A percentile compares a stretch with the other conserved stretches of the same genome.
These are phyloP conservation scores for Xanthostigma xanthostigma DNA, from an alignment of 2,888 invertebrate genomes.

Conservation along the genomic window DNA sequence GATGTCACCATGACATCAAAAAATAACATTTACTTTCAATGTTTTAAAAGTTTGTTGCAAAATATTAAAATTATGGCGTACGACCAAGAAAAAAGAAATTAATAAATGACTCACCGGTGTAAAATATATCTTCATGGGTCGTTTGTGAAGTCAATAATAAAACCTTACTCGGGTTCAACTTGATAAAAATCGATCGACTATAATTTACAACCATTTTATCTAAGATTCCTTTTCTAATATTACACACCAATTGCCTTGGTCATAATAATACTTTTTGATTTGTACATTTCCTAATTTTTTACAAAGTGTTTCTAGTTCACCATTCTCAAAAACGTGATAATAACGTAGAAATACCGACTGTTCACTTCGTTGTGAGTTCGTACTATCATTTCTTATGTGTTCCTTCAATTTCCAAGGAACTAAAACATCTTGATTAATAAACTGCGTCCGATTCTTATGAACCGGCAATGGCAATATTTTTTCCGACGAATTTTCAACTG, in stretches of 20 bases:
- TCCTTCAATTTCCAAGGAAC: conserved; percentile 85
- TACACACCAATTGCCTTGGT: conserved; percentile 94
- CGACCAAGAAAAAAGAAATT: too few species aligned
- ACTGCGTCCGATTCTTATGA: conserved; percentile 83
- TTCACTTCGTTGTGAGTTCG: conserved; percentile 17
- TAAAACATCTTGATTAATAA: conserved; percentile 76
- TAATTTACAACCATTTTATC: too few species aligned
- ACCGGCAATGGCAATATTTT: conserved; percentile 43
- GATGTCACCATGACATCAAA: too few species aligned
- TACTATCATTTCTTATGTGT: conserved; percentile 22
- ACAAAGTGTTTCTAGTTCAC: conserved; percentile 60
- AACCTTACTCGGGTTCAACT: too few species aligned
- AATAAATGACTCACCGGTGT: too few species aligned
- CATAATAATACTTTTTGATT: conserved; percentile 65
- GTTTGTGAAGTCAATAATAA: too few species aligned
- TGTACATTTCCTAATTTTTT: conserved; percentile 32
- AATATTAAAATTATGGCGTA: too few species aligned
- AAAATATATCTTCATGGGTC: too few species aligned
- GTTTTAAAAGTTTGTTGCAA: too few species aligned
- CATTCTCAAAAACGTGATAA: conserved; percentile 86
- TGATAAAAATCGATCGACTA: too few species aligned
- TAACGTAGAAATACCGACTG: conserved; percentile 58
- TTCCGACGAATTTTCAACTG: conserved; percentile 16
- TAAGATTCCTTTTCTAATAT: conserved; percentile 44
- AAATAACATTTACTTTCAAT: too few species aligned